A percentile compares a stretch with the other conserved stretches of the same genome.
Conservation (phyloP, 2,113 vertebrate species). For the Bufo gargarizans region DNA sequence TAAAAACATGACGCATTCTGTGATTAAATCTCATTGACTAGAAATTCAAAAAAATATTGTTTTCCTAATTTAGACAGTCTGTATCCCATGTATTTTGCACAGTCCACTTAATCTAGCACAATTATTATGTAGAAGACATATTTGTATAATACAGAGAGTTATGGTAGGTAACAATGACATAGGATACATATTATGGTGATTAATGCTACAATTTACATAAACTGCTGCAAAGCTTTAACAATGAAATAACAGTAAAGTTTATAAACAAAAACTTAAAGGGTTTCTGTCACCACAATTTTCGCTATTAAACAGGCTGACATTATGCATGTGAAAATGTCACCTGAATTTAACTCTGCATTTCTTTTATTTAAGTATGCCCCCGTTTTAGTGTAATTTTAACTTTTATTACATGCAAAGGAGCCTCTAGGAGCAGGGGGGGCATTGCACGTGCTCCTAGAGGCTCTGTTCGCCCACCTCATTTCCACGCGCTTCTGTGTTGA, state of each 20-base stretch:
- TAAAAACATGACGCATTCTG: conserved; percentile 58
- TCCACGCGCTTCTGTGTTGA: too few relatives aligned
- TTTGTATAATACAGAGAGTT: background rate
- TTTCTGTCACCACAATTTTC: too few relatives aligned
- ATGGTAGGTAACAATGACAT: background rate
- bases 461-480: too few relatives aligned
- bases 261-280: background rate
- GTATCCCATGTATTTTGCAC: conserved; percentile 51
- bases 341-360: too few relatives aligned
- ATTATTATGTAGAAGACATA: background rate
- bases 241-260: background rate
- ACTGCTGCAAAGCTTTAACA: background rate
- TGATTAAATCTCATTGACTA: conserved; percentile 64
- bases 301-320: too few relatives aligned
- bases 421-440: too few relatives aligned
- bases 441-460: too few relatives aligned
- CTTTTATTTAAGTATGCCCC: too few relatives aligned
- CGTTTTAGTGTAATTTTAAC: too few relatives aligned
- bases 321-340: too few relatives aligned
- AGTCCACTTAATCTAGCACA: background rate
- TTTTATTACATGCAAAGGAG: too few relatives aligned
- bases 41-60: conserved; percentile 65
- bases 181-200: background rate
- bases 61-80: conserved; percentile 71
- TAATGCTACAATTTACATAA: background rate